A percentile compares a stretch with the other conserved stretches of the same genome.
Evolutionary conservation across 1,140 invertebrate species (phyloP).

Genomic region (Saxidomus purpurata): DNA sequence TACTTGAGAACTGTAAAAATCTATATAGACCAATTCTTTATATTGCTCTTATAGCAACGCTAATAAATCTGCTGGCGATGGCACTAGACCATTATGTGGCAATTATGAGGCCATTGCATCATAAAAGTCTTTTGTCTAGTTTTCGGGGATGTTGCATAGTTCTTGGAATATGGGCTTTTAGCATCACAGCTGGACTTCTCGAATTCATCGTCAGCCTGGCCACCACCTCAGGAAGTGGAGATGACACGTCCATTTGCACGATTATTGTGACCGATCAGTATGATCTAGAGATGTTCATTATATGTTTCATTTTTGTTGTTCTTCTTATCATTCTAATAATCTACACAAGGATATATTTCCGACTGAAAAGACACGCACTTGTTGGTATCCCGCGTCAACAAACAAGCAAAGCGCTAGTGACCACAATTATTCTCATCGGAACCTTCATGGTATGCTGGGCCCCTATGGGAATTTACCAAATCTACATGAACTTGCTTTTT

Average conservation of each 20-base stretch:
- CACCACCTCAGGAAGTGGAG: neutral
- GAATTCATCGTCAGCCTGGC: slow-evolving; percentile 72
- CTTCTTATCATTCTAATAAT: slow-evolving; percentile 80
- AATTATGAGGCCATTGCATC: slow-evolving; percentile 94
- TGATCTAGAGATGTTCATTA: slow-evolving; percentile 76
- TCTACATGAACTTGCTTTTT: slow-evolving; percentile 54
- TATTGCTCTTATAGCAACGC: slow-evolving; percentile 86
- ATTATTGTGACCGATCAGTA: slow-evolving; percentile 84
- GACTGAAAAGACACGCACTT: neutral
- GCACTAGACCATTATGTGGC: slow-evolving; percentile 93
- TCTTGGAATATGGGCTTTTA: slow-evolving; percentile 88
- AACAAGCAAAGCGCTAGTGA: slow-evolving; percentile 89
- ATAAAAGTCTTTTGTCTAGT: slow-evolving; percentile 89
- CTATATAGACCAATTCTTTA: slow-evolving; percentile 68
- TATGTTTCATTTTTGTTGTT: slow-evolving; percentile 85
- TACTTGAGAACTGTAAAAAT: slow-evolving; percentile 40
- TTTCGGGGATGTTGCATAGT: slow-evolving; percentile 91
- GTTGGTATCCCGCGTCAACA: neutral
- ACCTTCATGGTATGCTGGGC: slow-evolving; percentile 90
- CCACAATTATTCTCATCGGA: slow-evolving; percentile 90
- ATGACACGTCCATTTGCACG: slow-evolving; percentile 74
- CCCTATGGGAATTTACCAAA: slow-evolving; percentile 87
- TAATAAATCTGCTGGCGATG: slow-evolving; percentile 89
- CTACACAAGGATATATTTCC: slow-evolving; percentile 70
- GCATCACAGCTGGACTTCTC: slow-evolving; percentile 87